Evolutionary conservation across 2,113 vertebrate genomes (phyloP).

Genomic region (Callospermophilus lateralis): DNA sequence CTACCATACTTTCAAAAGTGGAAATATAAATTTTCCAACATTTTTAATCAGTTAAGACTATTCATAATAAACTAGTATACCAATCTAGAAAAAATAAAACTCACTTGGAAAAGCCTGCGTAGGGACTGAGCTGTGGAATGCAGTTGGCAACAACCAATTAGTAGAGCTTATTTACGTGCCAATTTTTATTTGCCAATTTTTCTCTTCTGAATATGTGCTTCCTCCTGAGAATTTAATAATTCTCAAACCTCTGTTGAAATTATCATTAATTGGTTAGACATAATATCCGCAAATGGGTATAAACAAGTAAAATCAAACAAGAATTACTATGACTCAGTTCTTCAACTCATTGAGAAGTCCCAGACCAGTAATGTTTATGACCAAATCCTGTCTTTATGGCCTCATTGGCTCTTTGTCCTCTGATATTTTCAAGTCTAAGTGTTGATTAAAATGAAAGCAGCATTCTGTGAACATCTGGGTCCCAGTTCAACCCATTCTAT

Average conservation of each 20-base stretch:
- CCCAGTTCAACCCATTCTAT: background rate
- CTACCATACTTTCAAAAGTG: background rate
- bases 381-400: background rate
- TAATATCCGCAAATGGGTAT: background rate
- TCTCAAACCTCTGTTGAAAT: background rate
- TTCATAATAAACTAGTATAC: conserved; percentile 27
- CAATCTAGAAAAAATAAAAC: background rate
- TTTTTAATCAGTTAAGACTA: conserved; percentile 26
- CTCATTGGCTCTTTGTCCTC: background rate
- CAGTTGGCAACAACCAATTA: background rate
- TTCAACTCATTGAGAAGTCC: background rate
- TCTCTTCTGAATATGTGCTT: background rate
- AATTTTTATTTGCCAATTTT: background rate
- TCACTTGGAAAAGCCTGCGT: background rate
- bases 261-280: background rate
- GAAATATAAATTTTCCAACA: background rate
- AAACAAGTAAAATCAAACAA: conserved; percentile 16
- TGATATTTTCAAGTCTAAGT: background rate
- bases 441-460: background rate
- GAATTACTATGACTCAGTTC: background rate
- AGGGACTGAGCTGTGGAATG: background rate
- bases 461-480: conserved; percentile 9
- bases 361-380: background rate
- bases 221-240: background rate
- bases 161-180: background rate